These are phyloP conservation scores for Apocheima hispidaria DNA, from an alignment of 2,888 invertebrate genomes.

Conservation along the genomic window DNA sequence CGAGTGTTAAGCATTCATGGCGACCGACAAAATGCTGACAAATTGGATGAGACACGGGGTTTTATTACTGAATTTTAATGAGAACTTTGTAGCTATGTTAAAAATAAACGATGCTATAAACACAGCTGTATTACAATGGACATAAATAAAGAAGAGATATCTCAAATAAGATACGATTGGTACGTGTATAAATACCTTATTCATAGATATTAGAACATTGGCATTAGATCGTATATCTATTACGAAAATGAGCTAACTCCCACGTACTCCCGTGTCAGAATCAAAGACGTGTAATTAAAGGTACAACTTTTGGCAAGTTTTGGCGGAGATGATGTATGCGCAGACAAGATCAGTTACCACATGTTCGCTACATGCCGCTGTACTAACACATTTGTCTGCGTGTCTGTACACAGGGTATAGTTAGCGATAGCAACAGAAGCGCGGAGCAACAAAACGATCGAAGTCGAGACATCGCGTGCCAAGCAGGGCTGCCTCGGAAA, in stretches of 20 bases:
- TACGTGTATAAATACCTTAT: conserved; percentile 25
- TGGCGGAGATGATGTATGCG: conserved; percentile 63
- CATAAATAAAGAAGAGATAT: conserved; percentile 20
- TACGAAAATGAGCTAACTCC: conserved; percentile 45
- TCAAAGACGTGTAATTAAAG: conserved; percentile 57
- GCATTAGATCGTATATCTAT: conserved; percentile 42
- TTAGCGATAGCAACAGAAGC: conserved; percentile 56
- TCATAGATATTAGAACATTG: conserved; percentile 40
- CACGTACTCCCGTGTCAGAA: conserved; percentile 50
- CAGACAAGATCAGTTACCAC: conserved; percentile 61
- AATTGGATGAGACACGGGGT: conserved; percentile 44
- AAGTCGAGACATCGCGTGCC: conserved; percentile 56
- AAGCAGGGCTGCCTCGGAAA: conserved; percentile 49
- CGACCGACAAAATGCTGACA: conserved; percentile 46
- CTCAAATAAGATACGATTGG: conserved; percentile 34
- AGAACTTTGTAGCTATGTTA: conserved; percentile 27
- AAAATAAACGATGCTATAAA: conserved; percentile 34
- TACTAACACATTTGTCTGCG: conserved; percentile 37
- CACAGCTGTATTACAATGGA: conserved; percentile 18
- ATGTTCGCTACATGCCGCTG: conserved; percentile 48
- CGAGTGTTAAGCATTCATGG: conserved; percentile 46
- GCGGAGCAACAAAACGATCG: conserved; percentile 72
- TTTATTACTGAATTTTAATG: conserved; percentile 38
- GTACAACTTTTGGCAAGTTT: conserved; percentile 58
- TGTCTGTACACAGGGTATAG: conserved; percentile 49